Evolutionary conservation across 2,797 vertebrate species (phyloP).

Genomic region (Tragelaphus oryx): DNA sequence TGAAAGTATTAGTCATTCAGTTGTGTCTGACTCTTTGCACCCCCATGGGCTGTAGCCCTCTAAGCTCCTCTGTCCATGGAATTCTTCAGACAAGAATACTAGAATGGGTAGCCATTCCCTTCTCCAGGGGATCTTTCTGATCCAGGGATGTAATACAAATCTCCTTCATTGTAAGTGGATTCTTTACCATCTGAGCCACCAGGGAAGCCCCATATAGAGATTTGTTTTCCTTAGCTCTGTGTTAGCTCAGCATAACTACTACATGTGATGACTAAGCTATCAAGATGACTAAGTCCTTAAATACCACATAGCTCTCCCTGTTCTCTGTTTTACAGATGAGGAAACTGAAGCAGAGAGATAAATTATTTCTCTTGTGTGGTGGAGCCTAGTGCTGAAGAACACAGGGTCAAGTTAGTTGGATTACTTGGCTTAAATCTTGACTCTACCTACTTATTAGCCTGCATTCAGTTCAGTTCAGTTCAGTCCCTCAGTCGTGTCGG

Average conservation of each 20-base stretch:
- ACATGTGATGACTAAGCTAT: not conserved
- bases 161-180: not conserved
- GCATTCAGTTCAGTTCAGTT: not conserved
- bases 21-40: not conserved
- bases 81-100: not conserved
- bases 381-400: not conserved
- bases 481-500: fast-evolving
- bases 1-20: not conserved
- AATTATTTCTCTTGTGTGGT: not conserved
- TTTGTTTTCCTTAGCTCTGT: not conserved
- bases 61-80: not conserved
- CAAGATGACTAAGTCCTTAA: not conserved
- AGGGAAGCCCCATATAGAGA: not conserved
- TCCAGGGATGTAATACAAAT: not conserved
- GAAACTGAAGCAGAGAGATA: not conserved
- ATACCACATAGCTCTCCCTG: not conserved
- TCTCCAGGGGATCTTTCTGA: not conserved
- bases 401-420: not conserved
- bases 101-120: not conserved
- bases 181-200: not conserved
- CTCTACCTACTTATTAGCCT: not conserved
- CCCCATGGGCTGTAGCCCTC: too few relatives aligned
- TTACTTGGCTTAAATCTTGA: not conserved
- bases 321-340: not conserved
- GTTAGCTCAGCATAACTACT: not conserved